These are phyloP conservation scores for Lomographa bimaculata DNA, from an alignment of 2,888 invertebrate genomes.

Conservation along the genomic window DNA sequence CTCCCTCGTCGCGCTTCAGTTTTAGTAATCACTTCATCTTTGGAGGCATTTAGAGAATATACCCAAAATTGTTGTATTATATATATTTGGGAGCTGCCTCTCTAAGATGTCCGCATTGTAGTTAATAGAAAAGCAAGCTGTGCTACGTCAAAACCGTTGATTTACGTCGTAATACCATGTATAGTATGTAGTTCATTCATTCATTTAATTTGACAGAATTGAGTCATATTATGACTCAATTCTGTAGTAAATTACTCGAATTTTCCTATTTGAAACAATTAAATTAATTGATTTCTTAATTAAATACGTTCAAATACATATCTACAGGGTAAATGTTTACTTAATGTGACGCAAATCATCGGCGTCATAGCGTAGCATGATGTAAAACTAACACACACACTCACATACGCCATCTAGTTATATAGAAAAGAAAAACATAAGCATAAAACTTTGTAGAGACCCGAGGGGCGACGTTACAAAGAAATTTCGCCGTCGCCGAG, in stretches of 20 bases:
- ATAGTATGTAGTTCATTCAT: too few species aligned
- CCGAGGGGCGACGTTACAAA: conserved; percentile 74
- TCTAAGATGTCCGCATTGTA: conserved; percentile 25
- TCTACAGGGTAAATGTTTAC: not conserved
- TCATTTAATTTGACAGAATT: too few species aligned
- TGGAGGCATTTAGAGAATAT: conserved; percentile 11
- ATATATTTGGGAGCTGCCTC: conserved; percentile 16
- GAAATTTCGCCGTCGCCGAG: conserved; percentile 62
- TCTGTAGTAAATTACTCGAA: too few species aligned
- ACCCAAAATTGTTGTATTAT: conserved; percentile 11
- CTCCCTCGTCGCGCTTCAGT: conserved; percentile 28
- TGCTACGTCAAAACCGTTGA: conserved; percentile 4
- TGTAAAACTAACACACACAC: conserved; percentile 79
- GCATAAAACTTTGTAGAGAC: conserved; percentile 67
- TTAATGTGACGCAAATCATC: conserved; percentile 21
- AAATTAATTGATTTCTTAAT: too few species aligned
- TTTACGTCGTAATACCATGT: conserved; percentile 5
- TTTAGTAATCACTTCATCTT: conserved; percentile 31
- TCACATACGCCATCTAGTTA: conserved; percentile 60
- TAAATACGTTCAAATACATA: too few species aligned
- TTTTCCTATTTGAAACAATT: too few species aligned
- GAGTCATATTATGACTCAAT: too few species aligned
- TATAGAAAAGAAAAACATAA: conserved; percentile 53
- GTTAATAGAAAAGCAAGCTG: conserved; percentile 25
- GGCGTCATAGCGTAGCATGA: conserved; percentile 53